Conservation (phyloP, 2,888 invertebrate genomes). For the Lissocephala sabroskyi region DNA sequence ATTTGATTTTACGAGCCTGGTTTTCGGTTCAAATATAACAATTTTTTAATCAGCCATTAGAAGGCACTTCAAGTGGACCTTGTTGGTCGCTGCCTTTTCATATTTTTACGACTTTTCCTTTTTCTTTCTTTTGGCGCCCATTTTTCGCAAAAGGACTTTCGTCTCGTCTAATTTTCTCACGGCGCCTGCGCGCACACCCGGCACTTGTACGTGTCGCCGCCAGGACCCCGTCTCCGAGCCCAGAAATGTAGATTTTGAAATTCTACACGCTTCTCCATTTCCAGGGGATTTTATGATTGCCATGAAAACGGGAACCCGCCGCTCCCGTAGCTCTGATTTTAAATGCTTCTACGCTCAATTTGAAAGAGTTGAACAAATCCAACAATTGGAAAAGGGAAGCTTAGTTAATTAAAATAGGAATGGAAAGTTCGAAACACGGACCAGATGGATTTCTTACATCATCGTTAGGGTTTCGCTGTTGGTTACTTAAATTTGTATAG, state of each 20-base stretch:
- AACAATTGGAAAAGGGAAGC: too few relatives aligned
- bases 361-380: too few relatives aligned
- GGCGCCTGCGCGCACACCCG: slow-evolving; percentile 18
- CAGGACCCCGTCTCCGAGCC: too few relatives aligned
- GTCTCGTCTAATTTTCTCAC: slow-evolving; percentile 39
- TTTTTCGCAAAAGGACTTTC: slow-evolving; percentile 42
- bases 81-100: slow-evolving; percentile 15
- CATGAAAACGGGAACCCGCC: too few relatives aligned
- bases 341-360: too few relatives aligned
- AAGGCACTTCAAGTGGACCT: slow-evolving; percentile 30
- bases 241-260: slow-evolving; percentile 31
- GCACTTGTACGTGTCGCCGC: slow-evolving; percentile 16
- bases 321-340: too few relatives aligned
- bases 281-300: slow-evolving; percentile 18
- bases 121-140: slow-evolving; percentile 53
- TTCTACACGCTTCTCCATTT: slow-evolving; percentile 53
- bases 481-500: too few relatives aligned
- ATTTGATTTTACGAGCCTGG: slow-evolving; percentile 29
- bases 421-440: too few relatives aligned
- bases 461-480: too few relatives aligned
- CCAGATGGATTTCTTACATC: too few relatives aligned
- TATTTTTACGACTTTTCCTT: slow-evolving; percentile 38
- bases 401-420: too few relatives aligned
- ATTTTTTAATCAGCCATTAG: slow-evolving; percentile 51
- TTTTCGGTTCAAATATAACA: slow-evolving; percentile 52